Percentiles rank a stretch among this genome's conserved stretches.
These are phyloP conservation scores for Melolontha melolontha DNA, from an alignment of 2,888 invertebrate species.

Conservation along the genomic window DNA sequence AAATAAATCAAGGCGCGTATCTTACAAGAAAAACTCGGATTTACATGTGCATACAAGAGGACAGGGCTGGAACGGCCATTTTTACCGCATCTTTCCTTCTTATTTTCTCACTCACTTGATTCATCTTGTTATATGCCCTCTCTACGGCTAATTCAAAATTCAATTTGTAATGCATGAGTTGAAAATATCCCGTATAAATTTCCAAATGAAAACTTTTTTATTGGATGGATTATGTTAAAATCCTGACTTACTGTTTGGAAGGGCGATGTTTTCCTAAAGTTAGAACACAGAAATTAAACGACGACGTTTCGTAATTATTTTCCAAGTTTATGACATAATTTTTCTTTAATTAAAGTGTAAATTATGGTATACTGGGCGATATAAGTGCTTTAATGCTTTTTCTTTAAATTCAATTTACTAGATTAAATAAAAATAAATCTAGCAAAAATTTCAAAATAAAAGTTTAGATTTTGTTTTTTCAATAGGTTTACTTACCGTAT, in stretches of 20 bases:
- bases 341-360: too few relatives aligned
- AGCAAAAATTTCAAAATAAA: too few relatives aligned
- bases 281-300: too few relatives aligned
- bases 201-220: constrained; percentile 11
- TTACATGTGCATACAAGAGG: constrained; percentile 54
- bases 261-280: too few relatives aligned
- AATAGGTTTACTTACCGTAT: too few relatives aligned
- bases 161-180: constrained; percentile 8
- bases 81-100: constrained; percentile 38
- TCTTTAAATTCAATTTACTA: too few relatives aligned
- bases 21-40: constrained; percentile 54
- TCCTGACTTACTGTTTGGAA: neutral
- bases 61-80: constrained; percentile 45
- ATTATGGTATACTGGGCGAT: too few relatives aligned
- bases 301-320: too few relatives aligned
- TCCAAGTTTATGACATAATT: too few relatives aligned
- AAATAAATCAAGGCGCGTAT: constrained; percentile 56
- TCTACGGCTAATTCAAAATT: constrained; percentile 27
- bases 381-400: too few relatives aligned
- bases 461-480: too few relatives aligned
- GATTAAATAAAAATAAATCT: too few relatives aligned
- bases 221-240: constrained; percentile 7
- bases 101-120: constrained; percentile 31
- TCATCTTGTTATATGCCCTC: constrained; percentile 9
- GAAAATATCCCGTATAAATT: neutral